Evolutionary conservation across 2,113 vertebrate genomes (phyloP), one percentile per base, ranked within the genome.

Genomic region (Tenebrosternarchus preto): DNA sequence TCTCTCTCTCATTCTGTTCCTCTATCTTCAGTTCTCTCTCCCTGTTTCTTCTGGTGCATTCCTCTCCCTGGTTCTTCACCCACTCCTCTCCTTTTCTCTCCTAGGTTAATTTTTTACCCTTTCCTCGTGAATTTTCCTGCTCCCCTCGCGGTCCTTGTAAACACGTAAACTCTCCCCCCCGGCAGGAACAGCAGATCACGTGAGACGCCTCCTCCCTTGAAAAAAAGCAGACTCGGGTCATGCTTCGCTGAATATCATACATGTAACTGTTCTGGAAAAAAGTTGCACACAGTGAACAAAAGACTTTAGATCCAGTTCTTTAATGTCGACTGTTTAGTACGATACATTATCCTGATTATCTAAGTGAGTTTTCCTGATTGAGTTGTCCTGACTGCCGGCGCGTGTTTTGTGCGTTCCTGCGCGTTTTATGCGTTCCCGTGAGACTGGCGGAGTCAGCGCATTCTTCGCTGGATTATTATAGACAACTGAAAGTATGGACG

Each of bases 111-210:
- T 36, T 20, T 50, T 20, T 61, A 50, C 78, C 39, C 27, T 53
- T 46, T 63, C 59, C 8, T 9, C 33, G 33, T 39, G 39, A 55
- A 25, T 29, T n/a, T 78, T 31, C 3, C 43, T 78, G 78, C 64
- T 77, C 61, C 80, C 70, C 69, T 71, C 46, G 20, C n/a, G 80
- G 68, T 84, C 70, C 73, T 29, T 53, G 57, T 79, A 24, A 17
- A 25, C 15, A 64, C 36, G 2, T 66, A 66, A 63, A 50, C 57
- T 64, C 77, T 73, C 20, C 39, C 77, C 77, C 53, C 68, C 31
- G 77, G 77, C 77, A 64, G 29, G 63, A 67, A 36, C 63, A 64
- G 61, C 24, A 27, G 63, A 50, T 29, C 78, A 73, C 72, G 78
- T 80, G 78, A 80, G 55, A 31, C 22, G 31, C 78, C 43, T 15